Conservation (phyloP, 2,888 invertebrate species). For the Cremastobaeus sp. region DNA sequence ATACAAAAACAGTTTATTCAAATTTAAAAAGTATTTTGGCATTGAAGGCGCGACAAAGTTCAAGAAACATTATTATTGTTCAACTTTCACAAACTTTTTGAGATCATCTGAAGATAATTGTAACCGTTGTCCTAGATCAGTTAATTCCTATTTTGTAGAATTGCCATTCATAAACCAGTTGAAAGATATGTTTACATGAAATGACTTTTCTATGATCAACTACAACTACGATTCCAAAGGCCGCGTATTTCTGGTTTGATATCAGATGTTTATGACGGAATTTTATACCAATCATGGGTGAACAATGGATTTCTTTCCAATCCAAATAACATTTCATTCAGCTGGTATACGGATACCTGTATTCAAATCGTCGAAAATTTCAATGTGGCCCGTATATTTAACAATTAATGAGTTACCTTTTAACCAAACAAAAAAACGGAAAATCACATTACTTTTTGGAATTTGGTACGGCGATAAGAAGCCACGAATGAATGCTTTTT, state of each 20-base stretch:
- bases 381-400: too few relatives aligned
- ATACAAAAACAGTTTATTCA: constrained; percentile 30
- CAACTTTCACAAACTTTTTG: background rate
- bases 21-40: constrained; percentile 36
- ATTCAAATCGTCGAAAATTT: too few relatives aligned
- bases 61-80: constrained; percentile 33
- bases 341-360: too few relatives aligned
- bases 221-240: constrained; percentile 1
- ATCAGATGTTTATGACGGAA: constrained; percentile 40
- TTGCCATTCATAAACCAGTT: constrained; percentile 38
- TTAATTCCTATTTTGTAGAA: constrained; percentile 28
- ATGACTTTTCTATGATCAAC: background rate
- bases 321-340: background rate
- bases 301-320: too few relatives aligned
- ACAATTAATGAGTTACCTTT: too few relatives aligned
- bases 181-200: constrained; percentile 5
- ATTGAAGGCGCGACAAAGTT: background rate
- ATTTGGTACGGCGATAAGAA: constrained; percentile 27
- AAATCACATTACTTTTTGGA: constrained; percentile 19
- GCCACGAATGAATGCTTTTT: constrained; percentile 14
- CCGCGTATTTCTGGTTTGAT: constrained; percentile 12
- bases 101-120: background rate
- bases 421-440: constrained; percentile 14
- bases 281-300: constrained; percentile 26
- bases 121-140: constrained; percentile 5